Percentiles rank a stretch among this genome's conserved stretches.
Conservation (phyloP, 2,888 invertebrate species). For the Microctonus hyperodae region DNA sequence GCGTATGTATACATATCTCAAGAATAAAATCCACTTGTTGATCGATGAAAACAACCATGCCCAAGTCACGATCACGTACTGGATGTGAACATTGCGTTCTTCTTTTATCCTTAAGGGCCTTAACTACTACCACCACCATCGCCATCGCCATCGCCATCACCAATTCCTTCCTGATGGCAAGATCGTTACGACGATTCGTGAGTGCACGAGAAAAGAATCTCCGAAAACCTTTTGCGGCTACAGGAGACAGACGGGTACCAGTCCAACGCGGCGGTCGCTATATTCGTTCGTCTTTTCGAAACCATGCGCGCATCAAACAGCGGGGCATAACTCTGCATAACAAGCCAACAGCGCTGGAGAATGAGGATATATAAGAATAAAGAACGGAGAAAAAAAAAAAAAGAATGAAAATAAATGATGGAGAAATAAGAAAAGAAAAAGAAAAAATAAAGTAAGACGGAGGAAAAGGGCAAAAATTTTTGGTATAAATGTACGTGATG, state of each 20-base stretch:
- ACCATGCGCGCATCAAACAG: slow-evolving; percentile 32
- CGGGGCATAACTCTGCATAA: slow-evolving; percentile 48
- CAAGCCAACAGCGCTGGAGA: slow-evolving; percentile 40
- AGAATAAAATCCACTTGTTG: slow-evolving; percentile 7
- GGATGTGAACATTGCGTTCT: slow-evolving; percentile 14
- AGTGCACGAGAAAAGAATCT: slow-evolving; percentile 23
- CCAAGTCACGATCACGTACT: slow-evolving; percentile 27
- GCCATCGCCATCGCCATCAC: slow-evolving; percentile 7
- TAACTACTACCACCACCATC: neutral
- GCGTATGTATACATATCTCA: neutral
- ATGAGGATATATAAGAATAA: slow-evolving; percentile 34
- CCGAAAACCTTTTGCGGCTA: slow-evolving; percentile 32
- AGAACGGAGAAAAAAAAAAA: slow-evolving; percentile 31
- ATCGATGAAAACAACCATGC: slow-evolving; percentile 28
- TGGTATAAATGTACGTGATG: slow-evolving; percentile 42
- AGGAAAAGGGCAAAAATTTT: slow-evolving; percentile 38
- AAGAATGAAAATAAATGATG: slow-evolving; percentile 35
- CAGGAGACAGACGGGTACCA: slow-evolving; percentile 34
- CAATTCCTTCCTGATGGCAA: slow-evolving; percentile 26
- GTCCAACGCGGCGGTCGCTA: slow-evolving; percentile 29
- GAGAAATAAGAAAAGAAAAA: slow-evolving; percentile 23
- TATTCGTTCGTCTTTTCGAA: neutral
- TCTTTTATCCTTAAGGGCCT: neutral
- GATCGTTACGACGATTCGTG: slow-evolving; percentile 30
- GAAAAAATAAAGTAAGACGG: neutral